phyloP scores from a whole-genome alignment of 1,140 invertebrate genomes.

The Chlorops oryzae region DNA sequence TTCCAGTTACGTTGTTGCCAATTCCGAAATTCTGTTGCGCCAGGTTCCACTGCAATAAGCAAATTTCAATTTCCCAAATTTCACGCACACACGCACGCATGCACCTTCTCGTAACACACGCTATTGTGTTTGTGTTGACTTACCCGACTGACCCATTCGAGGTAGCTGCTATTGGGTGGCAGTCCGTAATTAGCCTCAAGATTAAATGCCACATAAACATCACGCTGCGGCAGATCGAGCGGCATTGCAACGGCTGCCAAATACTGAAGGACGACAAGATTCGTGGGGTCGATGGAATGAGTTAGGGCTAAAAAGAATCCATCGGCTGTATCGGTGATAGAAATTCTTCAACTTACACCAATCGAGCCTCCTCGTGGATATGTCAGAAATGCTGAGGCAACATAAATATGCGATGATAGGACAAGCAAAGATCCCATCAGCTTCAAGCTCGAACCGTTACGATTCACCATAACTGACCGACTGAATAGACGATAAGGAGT shows the following conservation, averaged over 20 bases:
- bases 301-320: too few species aligned
- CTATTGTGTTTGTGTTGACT: conserved; percentile 8
- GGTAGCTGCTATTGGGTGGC: conserved; percentile 33
- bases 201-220: conserved; percentile 67
- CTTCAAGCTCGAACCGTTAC: too few species aligned
- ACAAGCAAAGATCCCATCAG: too few species aligned
- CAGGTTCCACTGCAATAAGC: conserved; percentile 31
- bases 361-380: conserved; percentile 35
- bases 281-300: background rate
- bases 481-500: too few species aligned
- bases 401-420: too few species aligned
- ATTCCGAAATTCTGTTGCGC: conserved; percentile 28
- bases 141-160: conserved; percentile 37
- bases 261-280: conserved; percentile 17
- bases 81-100: background rate
- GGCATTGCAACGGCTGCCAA: conserved; percentile 66
- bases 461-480: too few species aligned
- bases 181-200: conserved; percentile 66
- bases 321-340: background rate
- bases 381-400: conserved; percentile 18
- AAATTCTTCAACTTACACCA: conserved; percentile 24
- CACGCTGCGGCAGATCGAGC: conserved; percentile 60
- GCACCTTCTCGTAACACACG: background rate
- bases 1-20: conserved; percentile 31
- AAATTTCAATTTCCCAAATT: too few species aligned